phyloP scores from a whole-genome alignment of 2,888 invertebrate species.

The Aspidiotus destructor region DNA sequence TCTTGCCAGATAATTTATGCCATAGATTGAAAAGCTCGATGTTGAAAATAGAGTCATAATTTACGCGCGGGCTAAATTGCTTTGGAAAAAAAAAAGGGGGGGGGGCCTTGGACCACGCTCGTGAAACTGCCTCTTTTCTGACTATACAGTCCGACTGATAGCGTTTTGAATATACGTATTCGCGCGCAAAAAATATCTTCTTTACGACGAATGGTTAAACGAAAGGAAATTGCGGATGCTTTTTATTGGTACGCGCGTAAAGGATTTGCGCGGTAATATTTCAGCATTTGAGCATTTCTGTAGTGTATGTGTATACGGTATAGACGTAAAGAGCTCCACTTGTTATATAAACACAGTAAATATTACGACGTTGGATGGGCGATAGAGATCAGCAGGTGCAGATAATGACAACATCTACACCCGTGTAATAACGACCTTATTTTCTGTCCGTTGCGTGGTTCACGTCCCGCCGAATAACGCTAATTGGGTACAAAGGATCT shows the following conservation, averaged over 20 bases:
- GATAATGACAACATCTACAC: slow-evolving; percentile 29
- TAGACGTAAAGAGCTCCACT: not conserved
- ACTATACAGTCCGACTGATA: not conserved
- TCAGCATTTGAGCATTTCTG: not conserved
- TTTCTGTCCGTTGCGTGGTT: not conserved
- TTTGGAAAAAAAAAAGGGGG: not conserved
- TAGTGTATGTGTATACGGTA: not conserved
- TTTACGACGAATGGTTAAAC: slow-evolving; percentile 2
- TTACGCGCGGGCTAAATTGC: slow-evolving; percentile 1
- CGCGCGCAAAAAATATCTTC: not conserved
- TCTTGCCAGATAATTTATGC: too few species aligned
- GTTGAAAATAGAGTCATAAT: slow-evolving; percentile 4
- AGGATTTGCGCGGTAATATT: not conserved
- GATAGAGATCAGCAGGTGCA: slow-evolving; percentile 30
- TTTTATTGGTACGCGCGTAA: not conserved
- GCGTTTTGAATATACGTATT: not conserved
- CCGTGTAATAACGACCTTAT: slow-evolving; percentile 14
- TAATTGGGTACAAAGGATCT: slow-evolving; percentile 2
- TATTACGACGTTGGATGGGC: slow-evolving; percentile 26
- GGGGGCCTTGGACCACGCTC: not conserved
- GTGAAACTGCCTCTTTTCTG: not conserved
- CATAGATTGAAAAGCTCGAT: not conserved
- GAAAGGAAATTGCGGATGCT: slow-evolving; percentile 3
- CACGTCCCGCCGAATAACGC: not conserved
- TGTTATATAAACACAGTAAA: slow-evolving; percentile 19